Evolutionary conservation across 2,797 vertebrate species (phyloP), one percentile per base, ranked within the genome.

Genomic region (Ara ararauna): DNA sequence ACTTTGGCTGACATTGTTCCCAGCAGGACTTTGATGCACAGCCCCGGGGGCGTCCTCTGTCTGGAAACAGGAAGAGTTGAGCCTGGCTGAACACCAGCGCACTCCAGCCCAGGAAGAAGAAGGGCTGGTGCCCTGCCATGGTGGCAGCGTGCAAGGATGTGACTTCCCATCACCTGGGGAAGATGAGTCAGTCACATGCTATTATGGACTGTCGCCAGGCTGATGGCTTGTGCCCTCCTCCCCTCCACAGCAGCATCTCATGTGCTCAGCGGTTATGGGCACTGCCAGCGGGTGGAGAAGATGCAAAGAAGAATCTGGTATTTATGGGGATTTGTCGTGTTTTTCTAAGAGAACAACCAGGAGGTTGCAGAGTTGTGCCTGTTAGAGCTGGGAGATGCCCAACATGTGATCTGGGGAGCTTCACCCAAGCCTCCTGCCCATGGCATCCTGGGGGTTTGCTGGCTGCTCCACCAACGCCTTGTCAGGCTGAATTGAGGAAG

Each of bases 1-100:
- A 1, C 51, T 48, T 19, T 11, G 77, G 21, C 90, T 42, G 74
- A 54, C 47, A 29, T 27, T 79, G 90, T 17, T 90, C 5, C 2
- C 44, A 45, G 50, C 34, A 44, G 13, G 38, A 21, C 93, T 96
- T 97, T 96, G 92, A 96, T 95, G 74, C 23, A 7, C 29, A 23
- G 84, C 81, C 42, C 64, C 11, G 0, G 67, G 36, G 80, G 66
- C 0, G 65, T 90, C 80, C 62, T 42, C 60, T 26, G 77, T 40
- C 11, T 79, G 78, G 75, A 87, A 60, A 95, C 13, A 30, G 85
- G 94, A 94, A 79, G 58, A 74, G 68, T 53, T 5, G 77, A 64
- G 71, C 42, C 48, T 0, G 5, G 42, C 80, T 44, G n/a, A 58
- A 10, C n/a, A 58, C n/a, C n/a, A 7, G n/a, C 16, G 0, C 4